A percentile compares a stretch with the other conserved stretches of the same genome.
phyloP scores from a whole-genome alignment of 2,797 vertebrate species.

The Florisuga fusca region DNA sequence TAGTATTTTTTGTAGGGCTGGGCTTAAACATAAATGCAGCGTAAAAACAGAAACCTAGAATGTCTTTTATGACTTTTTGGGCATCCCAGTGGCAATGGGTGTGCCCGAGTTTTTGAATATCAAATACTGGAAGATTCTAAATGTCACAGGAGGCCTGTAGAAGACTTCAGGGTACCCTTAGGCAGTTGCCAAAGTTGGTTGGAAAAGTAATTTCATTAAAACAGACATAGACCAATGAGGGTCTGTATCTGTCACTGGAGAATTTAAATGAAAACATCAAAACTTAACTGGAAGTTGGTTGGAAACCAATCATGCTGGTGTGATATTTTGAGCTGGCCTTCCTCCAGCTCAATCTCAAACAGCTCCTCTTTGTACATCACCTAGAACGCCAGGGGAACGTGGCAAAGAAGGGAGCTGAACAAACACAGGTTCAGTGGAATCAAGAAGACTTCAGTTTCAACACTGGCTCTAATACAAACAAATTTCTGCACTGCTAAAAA shows the following conservation, averaged over 20 bases:
- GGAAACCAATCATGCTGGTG: not conserved
- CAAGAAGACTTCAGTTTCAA: constrained; percentile 22
- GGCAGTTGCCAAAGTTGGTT: not conserved
- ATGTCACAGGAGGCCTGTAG: not conserved
- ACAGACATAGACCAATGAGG: constrained; percentile 1
- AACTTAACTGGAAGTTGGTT: constrained; percentile 16
- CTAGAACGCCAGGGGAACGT: not conserved
- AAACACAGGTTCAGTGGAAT: constrained; percentile 12
- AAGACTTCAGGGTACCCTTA: not conserved
- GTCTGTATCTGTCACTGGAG: not conserved
- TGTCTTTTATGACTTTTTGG: not conserved
- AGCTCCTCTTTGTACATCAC: constrained; percentile 20
- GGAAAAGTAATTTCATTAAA: constrained; percentile 9
- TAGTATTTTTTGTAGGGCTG: not conserved
- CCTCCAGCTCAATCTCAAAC: constrained; percentile 64
- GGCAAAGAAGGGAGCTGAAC: constrained; percentile 23
- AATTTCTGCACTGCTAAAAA: not conserved
- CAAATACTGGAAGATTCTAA: not conserved
- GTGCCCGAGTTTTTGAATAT: not conserved
- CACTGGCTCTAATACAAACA: not conserved
- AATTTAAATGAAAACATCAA: constrained; percentile 34
- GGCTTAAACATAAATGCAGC: not conserved
- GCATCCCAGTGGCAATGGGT: not conserved
- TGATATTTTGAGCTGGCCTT: constrained; percentile 63
- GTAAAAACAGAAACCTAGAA: not conserved